Base-by-base conservation (phyloP, 2,888 invertebrate genomes). In the Eledone cirrhosa region DNA sequence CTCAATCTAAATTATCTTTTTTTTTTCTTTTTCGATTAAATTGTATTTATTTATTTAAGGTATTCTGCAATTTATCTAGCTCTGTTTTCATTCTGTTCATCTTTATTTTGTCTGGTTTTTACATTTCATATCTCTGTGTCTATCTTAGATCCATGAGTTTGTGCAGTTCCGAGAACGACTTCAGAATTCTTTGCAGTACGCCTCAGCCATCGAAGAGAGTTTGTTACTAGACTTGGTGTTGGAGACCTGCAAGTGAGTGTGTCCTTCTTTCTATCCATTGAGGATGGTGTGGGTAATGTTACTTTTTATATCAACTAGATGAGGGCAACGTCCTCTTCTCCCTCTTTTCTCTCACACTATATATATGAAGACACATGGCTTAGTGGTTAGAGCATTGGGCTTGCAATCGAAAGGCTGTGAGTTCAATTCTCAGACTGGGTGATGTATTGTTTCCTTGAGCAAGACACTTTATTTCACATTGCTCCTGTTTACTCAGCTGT, bases 141-240 rank as follows among this genome's bases (percentile, higher is more conserved):
- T 31, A 22, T 83, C 84, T 33, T 83, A 91, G 93, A 93, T 98
- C 84, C 94, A 95, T 84, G 97, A 98, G 91, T 95, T 98, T 89
- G 94, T 95, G 87, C 94, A 94, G 88, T 95, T 97, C 90, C 93
- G 95, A 85, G 94, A 94, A 85, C 93, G 95, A 77, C 92, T 98
- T 81, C 94, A 94, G 85, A 94, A 94, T 85, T 97, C 97, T 83
- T 92, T 95, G 79, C 95, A 97, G 91, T 94, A 94, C 89, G 94
- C 86, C 63, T 81, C 82, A 59, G 85, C 86, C 48, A 83, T 83
- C n/a, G 83, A 82, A 11, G 90, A 90, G 80, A 84, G 88, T 63
- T 84, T 89, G 83, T 78, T 90, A 69, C 80, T 89, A 82, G 94
- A 95, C 90, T 92, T 96, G 80, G 92, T 93, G 29, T 92, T 92